Percentiles rank a stretch among this genome's conserved stretches.
Conservation (phyloP, 2,797 vertebrate species). For the Acridotheres tristis region DNA sequence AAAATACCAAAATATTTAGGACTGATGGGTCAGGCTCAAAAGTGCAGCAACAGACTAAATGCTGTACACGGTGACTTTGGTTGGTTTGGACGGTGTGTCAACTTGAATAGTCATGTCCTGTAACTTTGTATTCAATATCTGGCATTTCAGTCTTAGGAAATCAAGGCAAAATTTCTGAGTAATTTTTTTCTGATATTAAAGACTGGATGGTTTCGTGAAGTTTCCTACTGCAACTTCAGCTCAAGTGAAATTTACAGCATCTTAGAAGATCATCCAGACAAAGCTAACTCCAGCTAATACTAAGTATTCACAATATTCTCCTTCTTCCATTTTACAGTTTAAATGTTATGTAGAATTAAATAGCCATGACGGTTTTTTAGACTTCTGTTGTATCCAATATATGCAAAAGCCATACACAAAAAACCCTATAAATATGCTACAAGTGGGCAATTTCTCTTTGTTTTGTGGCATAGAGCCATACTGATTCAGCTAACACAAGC, state of each 20-base stretch:
- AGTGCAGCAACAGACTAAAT: not conserved
- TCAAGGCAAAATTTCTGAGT: not conserved
- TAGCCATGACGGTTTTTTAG: not conserved
- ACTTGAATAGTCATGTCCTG: not conserved
- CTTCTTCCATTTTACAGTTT: conserved; percentile 1
- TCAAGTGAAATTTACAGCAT: not conserved
- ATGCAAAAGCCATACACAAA: not conserved
- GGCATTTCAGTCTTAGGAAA: conserved; percentile 9
- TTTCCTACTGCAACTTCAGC: not conserved
- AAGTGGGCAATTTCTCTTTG: not conserved
- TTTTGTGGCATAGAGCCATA: not conserved
- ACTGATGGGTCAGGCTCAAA: not conserved
- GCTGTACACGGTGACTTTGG: not conserved
- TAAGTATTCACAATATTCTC: not conserved
- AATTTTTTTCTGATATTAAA: not conserved
- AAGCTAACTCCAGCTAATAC: not conserved
- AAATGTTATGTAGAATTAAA: conserved; percentile 8
- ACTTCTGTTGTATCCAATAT: not conserved
- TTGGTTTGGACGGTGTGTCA: conserved; percentile 21
- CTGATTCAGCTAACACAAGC: not conserved
- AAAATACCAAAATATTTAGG: conserved; percentile 10
- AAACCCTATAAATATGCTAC: not conserved
- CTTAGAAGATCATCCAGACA: not conserved
- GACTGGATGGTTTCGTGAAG: not conserved
- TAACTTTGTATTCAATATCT: conserved; percentile 1